phyloP scores from a whole-genome alignment of 2,113 vertebrate species.

The Thryonomys swinderianus region DNA sequence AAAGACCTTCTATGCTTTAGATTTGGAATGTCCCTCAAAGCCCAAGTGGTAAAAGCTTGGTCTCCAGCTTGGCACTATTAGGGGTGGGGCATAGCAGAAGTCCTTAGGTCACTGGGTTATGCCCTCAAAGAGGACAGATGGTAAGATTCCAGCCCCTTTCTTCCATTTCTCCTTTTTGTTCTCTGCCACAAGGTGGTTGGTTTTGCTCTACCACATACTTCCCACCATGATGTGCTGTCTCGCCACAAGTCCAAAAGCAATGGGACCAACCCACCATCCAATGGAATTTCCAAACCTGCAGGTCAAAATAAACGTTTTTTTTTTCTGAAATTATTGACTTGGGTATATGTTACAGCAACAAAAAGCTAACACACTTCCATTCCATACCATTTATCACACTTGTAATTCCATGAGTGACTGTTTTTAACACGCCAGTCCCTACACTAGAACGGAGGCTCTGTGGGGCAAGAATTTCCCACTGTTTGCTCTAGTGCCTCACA shows the following conservation, averaged over 20 bases:
- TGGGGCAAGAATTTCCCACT: not conserved
- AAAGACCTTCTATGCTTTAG: not conserved
- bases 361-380: not conserved
- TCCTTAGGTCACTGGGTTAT: not conserved
- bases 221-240: not conserved
- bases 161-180: not conserved
- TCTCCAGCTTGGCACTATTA: not conserved
- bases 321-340: not conserved
- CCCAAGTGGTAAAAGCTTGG: not conserved
- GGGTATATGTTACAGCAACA: not conserved
- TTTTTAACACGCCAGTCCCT: not conserved
- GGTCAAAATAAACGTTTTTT: not conserved
- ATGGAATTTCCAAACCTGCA: not conserved
- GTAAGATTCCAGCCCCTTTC: not conserved
- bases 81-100: not conserved
- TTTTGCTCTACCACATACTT: not conserved
- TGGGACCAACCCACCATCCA: not conserved
- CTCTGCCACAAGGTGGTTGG: not conserved
- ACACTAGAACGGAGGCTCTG: not conserved
- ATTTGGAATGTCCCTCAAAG: not conserved
- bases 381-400: not conserved
- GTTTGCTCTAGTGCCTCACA: not conserved
- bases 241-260: not conserved
- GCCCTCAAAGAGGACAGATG: not conserved
- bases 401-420: not conserved